Conservation (phyloP, 2,888 invertebrate species). For the Amphipyra berbera region DNA sequence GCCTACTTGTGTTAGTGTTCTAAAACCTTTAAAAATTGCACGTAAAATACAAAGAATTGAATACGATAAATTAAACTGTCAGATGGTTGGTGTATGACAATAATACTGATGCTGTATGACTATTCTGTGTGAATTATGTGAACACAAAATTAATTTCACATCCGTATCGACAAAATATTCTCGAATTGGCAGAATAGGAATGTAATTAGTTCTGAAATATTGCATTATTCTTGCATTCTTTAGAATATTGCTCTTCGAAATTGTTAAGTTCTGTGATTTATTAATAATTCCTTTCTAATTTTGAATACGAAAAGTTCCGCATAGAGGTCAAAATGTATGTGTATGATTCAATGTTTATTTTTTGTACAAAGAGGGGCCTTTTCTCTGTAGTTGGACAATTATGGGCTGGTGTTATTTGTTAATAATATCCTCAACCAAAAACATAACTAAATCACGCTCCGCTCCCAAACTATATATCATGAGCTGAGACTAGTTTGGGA, state of each 20-base stretch:
- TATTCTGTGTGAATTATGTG: conserved; percentile 8
- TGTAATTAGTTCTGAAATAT: conserved; percentile 6
- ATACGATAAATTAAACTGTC: background rate
- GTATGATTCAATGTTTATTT: background rate
- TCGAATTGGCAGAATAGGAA: background rate
- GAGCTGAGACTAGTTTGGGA: conserved; percentile 83
- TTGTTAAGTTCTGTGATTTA: background rate
- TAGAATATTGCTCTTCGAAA: background rate
- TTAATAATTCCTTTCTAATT: no score
- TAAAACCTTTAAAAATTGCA: no score
- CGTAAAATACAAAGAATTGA: background rate
- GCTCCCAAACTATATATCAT: conserved; percentile 80
- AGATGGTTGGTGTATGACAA: background rate
- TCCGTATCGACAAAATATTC: background rate
- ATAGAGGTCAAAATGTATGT: no score
- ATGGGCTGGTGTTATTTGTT: background rate
- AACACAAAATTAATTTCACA: conserved; percentile 4
- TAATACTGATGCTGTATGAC: background rate
- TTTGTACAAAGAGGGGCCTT: no score
- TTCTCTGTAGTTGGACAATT: no score
- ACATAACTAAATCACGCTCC: conserved; percentile 52
- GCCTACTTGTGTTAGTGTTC: no score
- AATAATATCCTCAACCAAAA: conserved; percentile 30
- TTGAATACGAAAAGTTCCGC: no score
- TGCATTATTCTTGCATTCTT: conserved; percentile 1